Percentiles rank a stretch among this genome's conserved stretches.
phyloP scores from a whole-genome alignment of 2,888 invertebrate genomes.

The Ornithoptera alexandrae region DNA sequence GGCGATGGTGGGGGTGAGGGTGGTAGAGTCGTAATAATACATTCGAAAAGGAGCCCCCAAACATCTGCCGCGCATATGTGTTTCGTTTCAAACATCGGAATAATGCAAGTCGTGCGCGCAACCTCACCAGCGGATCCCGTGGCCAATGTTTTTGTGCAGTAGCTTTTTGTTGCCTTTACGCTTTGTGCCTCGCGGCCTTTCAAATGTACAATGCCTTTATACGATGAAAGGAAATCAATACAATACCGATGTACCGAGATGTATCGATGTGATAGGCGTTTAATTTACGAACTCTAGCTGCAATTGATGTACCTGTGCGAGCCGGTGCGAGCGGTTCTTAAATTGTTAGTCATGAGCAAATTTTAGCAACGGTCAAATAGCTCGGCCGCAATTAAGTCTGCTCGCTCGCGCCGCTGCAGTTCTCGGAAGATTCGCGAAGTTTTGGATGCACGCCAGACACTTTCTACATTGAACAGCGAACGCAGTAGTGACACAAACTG shows the following conservation, averaged over 20 bases:
- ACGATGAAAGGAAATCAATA: conserved; percentile 69
- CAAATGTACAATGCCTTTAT: conserved; percentile 67
- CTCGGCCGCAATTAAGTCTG: conserved; percentile 53
- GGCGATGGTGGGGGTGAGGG: conserved; percentile 50
- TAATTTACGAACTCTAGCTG: conserved; percentile 38
- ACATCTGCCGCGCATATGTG: conserved; percentile 78
- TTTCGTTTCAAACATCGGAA: conserved; percentile 63
- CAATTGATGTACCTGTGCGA: conserved; percentile 34
- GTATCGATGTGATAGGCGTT: conserved; percentile 39
- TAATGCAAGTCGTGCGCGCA: conserved; percentile 72
- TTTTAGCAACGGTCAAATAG: conserved; percentile 42
- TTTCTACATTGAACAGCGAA: conserved; percentile 47
- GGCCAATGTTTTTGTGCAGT: conserved; percentile 58
- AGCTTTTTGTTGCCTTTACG: conserved; percentile 72
- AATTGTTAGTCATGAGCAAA: conserved; percentile 39
- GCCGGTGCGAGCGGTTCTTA: conserved; percentile 27
- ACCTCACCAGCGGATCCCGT: conserved; percentile 51
- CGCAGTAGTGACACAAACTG: conserved; percentile 50
- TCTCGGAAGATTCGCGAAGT: conserved; percentile 61
- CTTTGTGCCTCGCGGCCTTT: conserved; percentile 69
- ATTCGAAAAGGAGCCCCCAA: conserved; percentile 73
- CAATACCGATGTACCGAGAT: conserved; percentile 47
- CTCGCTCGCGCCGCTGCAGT: conserved; percentile 58
- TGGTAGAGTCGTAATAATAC: conserved; percentile 60
- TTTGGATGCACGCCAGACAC: conserved; percentile 64